A percentile compares a stretch with the other conserved stretches of the same genome.
Conservation (phyloP, 2,113 vertebrate species). For the Aegotheles bennettii region DNA sequence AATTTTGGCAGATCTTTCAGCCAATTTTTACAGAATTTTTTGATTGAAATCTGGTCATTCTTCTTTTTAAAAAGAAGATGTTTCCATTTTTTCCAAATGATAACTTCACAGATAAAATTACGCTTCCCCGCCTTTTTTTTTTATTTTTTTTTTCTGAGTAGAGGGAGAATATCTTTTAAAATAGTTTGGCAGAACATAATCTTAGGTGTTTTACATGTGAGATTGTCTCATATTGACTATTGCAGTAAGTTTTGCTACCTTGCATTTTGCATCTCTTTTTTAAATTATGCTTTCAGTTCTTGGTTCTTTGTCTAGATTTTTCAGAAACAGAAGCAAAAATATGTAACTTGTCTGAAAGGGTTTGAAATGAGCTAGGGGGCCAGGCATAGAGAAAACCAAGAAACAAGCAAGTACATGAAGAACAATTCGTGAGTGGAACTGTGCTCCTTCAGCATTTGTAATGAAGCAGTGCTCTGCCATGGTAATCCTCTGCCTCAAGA, state of each 20-base stretch:
- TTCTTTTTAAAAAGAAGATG: background rate
- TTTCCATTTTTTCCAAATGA: background rate
- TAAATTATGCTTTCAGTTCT: background rate
- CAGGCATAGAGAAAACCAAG: background rate
- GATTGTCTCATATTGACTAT: background rate
- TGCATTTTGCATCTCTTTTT: background rate
- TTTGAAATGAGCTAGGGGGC: background rate
- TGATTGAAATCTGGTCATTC: background rate
- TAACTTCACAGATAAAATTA: background rate
- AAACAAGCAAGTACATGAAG: background rate
- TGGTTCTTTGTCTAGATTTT: background rate
- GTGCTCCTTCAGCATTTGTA: background rate
- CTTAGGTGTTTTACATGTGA: background rate
- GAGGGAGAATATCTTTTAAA: background rate
- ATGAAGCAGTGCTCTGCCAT: background rate
- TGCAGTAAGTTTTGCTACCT: background rate
- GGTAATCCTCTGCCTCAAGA: background rate
- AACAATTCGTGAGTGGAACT: background rate
- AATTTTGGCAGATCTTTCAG: background rate
- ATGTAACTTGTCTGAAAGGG: background rate
- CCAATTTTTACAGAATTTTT: background rate
- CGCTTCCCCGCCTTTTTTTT: rapidly evolving
- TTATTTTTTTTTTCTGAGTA: background rate
- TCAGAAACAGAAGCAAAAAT: background rate
- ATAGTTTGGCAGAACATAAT: background rate